Percentiles rank a stretch among this genome's conserved stretches.
Conservation (phyloP, 2,113 vertebrate species). For the Amblyopsis rosae region DNA sequence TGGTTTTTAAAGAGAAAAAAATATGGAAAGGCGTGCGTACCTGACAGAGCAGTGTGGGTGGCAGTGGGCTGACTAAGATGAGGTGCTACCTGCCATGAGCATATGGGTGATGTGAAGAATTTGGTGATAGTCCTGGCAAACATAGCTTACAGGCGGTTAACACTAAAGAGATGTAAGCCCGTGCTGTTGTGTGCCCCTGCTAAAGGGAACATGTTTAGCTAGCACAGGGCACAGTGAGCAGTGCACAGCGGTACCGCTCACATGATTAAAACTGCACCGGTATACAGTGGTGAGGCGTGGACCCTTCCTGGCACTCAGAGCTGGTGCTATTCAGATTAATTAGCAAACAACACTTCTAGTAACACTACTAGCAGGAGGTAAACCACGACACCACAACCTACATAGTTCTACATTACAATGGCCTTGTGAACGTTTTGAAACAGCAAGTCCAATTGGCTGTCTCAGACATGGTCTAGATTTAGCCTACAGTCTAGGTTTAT, state of each 20-base stretch:
- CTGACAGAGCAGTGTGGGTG: conserved; percentile 21
- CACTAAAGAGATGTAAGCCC: background rate
- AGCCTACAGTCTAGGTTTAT: no score
- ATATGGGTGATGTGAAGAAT: conserved; percentile 7
- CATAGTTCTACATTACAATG: conserved; percentile 25
- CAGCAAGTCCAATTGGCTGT: no score
- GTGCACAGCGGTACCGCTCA: background rate
- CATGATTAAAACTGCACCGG: conserved; percentile 6
- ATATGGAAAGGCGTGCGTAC: background rate
- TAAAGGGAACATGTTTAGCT: conserved; percentile 7
- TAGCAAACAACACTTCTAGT: no score
- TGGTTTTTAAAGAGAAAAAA: conserved; percentile 24
- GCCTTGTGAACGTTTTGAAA: background rate
- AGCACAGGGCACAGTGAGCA: background rate
- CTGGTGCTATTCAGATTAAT: conserved; percentile 4
- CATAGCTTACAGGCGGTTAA: conserved; percentile 6
- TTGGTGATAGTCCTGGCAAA: conserved; percentile 18
- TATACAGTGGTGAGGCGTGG: conserved; percentile 2
- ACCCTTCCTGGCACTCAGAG: conserved; percentile 11
- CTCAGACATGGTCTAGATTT: no score
- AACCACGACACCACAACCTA: conserved; percentile 28
- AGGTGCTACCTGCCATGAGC: background rate
- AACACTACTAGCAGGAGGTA: background rate
- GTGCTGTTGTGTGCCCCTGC: conserved; percentile 1
- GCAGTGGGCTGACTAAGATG: conserved; percentile 19